Conservation (phyloP, 1,140 invertebrate species). For the Eupristina koningsbergeri region DNA sequence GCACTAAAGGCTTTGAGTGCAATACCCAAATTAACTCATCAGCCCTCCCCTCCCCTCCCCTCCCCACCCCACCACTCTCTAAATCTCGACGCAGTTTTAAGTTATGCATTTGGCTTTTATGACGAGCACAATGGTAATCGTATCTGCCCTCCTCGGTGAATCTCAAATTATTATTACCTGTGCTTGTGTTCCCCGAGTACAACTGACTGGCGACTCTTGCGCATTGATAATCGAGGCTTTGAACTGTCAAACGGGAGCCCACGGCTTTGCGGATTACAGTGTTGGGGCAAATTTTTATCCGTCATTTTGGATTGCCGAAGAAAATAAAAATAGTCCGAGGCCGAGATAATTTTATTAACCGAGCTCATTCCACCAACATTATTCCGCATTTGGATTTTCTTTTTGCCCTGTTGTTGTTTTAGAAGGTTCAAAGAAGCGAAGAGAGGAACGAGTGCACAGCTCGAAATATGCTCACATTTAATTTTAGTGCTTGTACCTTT, state of each 20-base stretch:
- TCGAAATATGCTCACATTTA: not conserved
- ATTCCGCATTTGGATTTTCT: not conserved
- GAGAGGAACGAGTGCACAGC: not conserved
- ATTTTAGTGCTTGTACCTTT: not conserved
- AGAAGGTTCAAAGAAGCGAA: not conserved
- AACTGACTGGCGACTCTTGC: not conserved
- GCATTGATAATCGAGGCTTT: not conserved
- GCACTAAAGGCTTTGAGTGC: not conserved
- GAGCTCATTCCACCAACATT: not conserved
- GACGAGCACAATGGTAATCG: not conserved
- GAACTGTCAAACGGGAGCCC: not conserved
- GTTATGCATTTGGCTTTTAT: too few species aligned
- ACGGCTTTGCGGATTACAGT: too few species aligned
- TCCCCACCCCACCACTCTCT: not conserved
- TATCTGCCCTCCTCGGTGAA: not conserved
- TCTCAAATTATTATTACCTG: not conserved
- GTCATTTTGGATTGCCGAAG: not conserved
- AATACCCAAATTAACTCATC: slow-evolving; percentile 33
- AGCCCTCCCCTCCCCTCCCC: not conserved
- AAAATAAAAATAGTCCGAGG: not conserved
- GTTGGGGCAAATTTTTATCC: not conserved
- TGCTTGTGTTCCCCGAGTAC: not conserved
- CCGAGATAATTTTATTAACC: not conserved
- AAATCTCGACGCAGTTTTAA: slow-evolving; percentile 39
- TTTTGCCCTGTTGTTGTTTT: not conserved